Base-by-base conservation (phyloP, 2,797 vertebrate species). In the Xenentodon cancila region DNA sequence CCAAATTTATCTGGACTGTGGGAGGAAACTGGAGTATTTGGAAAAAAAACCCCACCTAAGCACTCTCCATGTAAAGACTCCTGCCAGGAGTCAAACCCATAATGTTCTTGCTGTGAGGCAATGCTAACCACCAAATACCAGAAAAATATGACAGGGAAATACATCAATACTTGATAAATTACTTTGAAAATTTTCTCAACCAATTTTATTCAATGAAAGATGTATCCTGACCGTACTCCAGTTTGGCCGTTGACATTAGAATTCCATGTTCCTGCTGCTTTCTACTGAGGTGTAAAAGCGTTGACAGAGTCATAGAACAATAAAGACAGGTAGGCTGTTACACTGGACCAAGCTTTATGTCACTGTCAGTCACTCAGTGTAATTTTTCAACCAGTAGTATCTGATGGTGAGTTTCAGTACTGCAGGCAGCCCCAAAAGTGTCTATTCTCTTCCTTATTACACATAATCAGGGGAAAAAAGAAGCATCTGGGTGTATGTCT, bases 221-320 rank as follows among this genome's bases (percentile, higher is more conserved):
- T 25, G 3, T 25, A 25, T 25, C 25, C 25, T 25, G 25, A 25
- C 25, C n/a, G n/a, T 25, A 25, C 25, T 25, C 25, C 25, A 25
- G 25, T 25, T 25, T 25, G 25, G 25, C 25, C 25, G 5, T 25
- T 25, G 45, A 16, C 6, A 18, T 75, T 48, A 32, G 21, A 60
- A 60, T 80, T 70, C 51, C 18, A 48, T 70, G 75, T 81, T 53
- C 30, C 30, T 50, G 49, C 59, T 79, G 47, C 63, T 77, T 82
- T 73, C 71, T 64, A 44, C 66, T 69, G 68, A 74, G 71, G 70
- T 80, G 74, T 84, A 80, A 87, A 67, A 58, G 74, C 56, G 77
- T 77, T 84, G 73, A 85, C 80, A 79, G 79, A 74, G 66, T 74
- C 52, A 77, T 59, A 60, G 70, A 82, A 81, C 64, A 79, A 82